Percentiles rank a stretch among this genome's conserved stretches.
These are phyloP conservation scores for Caenorhabditis inopinata DNA, from an alignment of 1,140 invertebrate genomes.

Conservation along the genomic window DNA sequence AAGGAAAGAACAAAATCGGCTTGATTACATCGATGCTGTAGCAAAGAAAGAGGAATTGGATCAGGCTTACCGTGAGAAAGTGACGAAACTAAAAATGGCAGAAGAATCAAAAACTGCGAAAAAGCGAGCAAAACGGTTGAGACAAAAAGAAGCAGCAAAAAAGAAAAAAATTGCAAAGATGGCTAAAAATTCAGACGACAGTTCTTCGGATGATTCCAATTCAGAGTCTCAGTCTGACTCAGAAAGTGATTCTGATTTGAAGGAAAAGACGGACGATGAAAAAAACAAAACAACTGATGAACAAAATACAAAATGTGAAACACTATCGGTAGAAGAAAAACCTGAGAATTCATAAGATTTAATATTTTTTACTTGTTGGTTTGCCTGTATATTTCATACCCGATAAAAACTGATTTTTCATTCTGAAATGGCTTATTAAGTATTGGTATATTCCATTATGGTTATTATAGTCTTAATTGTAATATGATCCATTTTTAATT, in stretches of 20 bases:
- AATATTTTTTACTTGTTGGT: neutral
- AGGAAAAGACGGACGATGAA: constrained; percentile 37
- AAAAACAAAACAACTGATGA: too few species aligned
- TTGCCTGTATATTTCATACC: neutral
- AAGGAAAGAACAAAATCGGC: constrained; percentile 57
- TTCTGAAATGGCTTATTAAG: neutral
- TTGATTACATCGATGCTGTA: constrained; percentile 58
- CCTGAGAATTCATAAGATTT: neutral
- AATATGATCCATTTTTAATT: too few species aligned
- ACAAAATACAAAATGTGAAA: too few species aligned
- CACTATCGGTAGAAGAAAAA: neutral
- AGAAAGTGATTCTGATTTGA: neutral
- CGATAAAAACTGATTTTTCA: too few species aligned
- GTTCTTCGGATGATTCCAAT: constrained; percentile 4
- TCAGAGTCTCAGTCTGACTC: neutral
- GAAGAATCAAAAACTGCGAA: constrained; percentile 51
- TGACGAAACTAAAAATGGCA: neutral
- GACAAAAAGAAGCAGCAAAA: constrained; percentile 49
- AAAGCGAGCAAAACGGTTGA: constrained; percentile 47
- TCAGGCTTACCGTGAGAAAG: constrained; percentile 46
- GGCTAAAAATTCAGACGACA: constrained; percentile 18
- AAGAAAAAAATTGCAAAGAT: constrained; percentile 22
- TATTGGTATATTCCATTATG: too few species aligned
- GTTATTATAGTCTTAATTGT: too few species aligned
- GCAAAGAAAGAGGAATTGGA: constrained; percentile 57